Percentiles rank a stretch among this genome's conserved stretches.
Evolutionary conservation across 2,797 vertebrate species (phyloP).

Genomic region (Spinus olivaceus): DNA sequence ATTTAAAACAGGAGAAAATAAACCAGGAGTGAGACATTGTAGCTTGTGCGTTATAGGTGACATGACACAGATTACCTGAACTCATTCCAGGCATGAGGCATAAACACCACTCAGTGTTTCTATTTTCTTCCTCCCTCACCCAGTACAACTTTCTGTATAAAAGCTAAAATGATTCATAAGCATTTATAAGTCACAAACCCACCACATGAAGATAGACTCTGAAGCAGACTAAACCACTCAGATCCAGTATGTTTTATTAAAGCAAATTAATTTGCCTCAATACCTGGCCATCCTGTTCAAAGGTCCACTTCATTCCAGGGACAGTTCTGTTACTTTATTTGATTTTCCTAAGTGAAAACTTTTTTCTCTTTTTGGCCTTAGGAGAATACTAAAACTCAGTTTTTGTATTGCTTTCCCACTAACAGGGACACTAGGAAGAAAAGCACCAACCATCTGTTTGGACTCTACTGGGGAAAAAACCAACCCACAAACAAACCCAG

Average conservation of each 20-base stretch:
- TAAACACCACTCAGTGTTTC: not conserved
- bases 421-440: not conserved
- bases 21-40: not conserved
- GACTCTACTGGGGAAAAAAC: accelerated
- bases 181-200: not conserved
- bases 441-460: not conserved
- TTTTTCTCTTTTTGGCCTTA: not conserved
- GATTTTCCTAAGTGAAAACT: not conserved
- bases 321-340: not conserved
- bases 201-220: not conserved
- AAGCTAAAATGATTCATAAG: not conserved
- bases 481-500: not conserved
- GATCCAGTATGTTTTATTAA: not conserved
- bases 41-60: not conserved
- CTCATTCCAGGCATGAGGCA: not conserved
- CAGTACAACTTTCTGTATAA: not conserved
- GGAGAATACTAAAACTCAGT: not conserved
- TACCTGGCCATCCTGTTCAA: not conserved
- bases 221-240: not conserved
- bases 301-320: not conserved
- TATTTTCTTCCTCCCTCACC: not conserved
- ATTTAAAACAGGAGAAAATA: not conserved
- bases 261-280: not conserved
- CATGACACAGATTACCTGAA: not conserved
- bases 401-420: not conserved